Conservation (phyloP, 35 echinoderm and acorn worm genomes). For the Ophiothrix spiculata region DNA sequence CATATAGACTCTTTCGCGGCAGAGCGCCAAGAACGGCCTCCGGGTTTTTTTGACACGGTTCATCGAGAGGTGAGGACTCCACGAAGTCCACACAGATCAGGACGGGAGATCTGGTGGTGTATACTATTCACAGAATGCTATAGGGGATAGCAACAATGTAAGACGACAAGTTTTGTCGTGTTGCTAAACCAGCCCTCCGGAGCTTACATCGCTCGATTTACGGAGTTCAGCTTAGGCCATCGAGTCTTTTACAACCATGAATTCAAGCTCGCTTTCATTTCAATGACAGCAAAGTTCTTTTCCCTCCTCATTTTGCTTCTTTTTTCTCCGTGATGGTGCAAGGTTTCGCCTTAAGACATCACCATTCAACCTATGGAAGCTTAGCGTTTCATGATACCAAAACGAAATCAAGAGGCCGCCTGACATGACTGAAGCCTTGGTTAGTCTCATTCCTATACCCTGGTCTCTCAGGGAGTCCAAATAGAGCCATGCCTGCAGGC, state of each 20-base stretch:
- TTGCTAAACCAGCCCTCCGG: neutral
- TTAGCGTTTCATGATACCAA: neutral
- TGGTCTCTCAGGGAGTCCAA: neutral
- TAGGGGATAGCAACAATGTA: neutral
- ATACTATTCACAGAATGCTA: neutral
- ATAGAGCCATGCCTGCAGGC: neutral
- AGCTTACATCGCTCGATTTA: neutral
- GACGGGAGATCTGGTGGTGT: neutral
- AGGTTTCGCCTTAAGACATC: neutral
- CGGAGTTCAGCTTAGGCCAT: neutral
- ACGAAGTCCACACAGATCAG: neutral
- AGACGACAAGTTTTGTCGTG: neutral
- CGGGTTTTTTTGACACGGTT: slow-evolving; percentile 5
- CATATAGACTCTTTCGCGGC: neutral
- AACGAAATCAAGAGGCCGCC: neutral
- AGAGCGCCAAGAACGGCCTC: neutral
- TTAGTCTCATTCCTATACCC: neutral
- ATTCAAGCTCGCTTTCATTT: slow-evolving; percentile 1
- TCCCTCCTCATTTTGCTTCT: neutral
- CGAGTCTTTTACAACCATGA: neutral
- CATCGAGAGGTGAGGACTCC: neutral
- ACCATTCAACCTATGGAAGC: neutral
- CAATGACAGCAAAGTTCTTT: neutral
- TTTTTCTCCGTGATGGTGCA: neutral
- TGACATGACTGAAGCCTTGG: neutral